phyloP scores from a whole-genome alignment of 1,140 invertebrate species.

The Mesaphorura yosii region DNA sequence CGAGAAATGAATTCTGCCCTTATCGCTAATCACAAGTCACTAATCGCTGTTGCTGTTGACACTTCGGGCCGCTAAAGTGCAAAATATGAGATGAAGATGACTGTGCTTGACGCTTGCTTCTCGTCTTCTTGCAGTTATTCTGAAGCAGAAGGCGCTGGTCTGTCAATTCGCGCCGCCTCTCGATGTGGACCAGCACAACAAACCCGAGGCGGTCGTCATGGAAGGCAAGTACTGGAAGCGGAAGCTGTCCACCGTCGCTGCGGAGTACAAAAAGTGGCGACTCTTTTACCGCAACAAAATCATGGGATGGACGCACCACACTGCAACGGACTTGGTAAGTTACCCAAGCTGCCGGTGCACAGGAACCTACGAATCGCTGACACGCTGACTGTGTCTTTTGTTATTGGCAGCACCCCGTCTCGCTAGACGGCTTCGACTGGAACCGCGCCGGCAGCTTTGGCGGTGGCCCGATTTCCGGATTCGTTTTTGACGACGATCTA shows the following conservation, averaged over 20 bases:
- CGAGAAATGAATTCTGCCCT: too few species aligned
- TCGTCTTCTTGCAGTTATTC: slow-evolving; percentile 80
- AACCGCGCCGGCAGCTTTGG: slow-evolving; percentile 26
- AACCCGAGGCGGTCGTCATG: slow-evolving; percentile 86
- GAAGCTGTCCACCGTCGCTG: slow-evolving; percentile 86
- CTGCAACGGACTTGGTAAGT: slow-evolving; percentile 55
- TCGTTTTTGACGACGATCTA: slow-evolving; percentile 72
- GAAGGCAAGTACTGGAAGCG: slow-evolving; percentile 99
- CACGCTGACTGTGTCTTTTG: slow-evolving; percentile 2
- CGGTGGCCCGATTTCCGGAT: slow-evolving; percentile 21
- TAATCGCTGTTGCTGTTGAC: too few species aligned
- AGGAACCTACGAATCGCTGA: background rate
- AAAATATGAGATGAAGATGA: too few species aligned
- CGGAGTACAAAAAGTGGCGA: slow-evolving; percentile 99
- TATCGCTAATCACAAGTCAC: too few species aligned
- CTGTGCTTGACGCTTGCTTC: too few species aligned
- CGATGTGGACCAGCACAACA: slow-evolving; percentile 87
- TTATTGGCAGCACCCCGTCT: slow-evolving; percentile 29
- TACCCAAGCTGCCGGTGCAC: background rate
- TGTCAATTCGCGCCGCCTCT: slow-evolving; percentile 91
- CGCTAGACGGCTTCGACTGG: slow-evolving; percentile 31
- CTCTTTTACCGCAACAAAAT: slow-evolving; percentile 80
- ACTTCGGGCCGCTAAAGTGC: too few species aligned
- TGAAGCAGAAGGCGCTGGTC: slow-evolving; percentile 74
- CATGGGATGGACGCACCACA: slow-evolving; percentile 56